phyloP scores from a whole-genome alignment of 92 coral and sea anemone species.

The Diadumene lineata region DNA sequence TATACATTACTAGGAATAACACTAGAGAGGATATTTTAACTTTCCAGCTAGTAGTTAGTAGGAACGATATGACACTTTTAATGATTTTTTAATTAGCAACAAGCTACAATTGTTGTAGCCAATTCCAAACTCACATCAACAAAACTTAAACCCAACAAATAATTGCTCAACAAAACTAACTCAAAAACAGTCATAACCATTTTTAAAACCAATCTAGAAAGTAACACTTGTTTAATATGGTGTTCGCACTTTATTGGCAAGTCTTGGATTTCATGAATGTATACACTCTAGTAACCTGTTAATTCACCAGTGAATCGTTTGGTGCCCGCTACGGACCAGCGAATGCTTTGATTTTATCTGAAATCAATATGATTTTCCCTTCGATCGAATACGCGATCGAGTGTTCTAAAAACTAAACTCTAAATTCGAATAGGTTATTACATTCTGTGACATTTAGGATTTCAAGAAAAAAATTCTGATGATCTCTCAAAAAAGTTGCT shows the following conservation, averaged over 20 bases:
- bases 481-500: too few species aligned
- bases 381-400: not conserved
- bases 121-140: too few species aligned
- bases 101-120: too few species aligned
- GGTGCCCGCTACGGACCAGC: constrained; percentile 20
- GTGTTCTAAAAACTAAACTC: not conserved
- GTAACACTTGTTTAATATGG: not conserved
- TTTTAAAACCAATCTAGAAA: not conserved
- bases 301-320: not conserved
- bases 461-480: too few species aligned
- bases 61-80: too few species aligned
- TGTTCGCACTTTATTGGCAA: not conserved
- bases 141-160: too few species aligned
- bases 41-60: too few species aligned
- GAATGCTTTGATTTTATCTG: not conserved
- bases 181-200: not conserved
- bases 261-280: not conserved
- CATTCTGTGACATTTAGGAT: not conserved
- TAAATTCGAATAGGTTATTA: not conserved
- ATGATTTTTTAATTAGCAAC: too few species aligned
- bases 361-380: not conserved
- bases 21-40: too few species aligned
- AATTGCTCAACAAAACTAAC: not conserved
- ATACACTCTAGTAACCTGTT: not conserved
- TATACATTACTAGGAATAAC: too few species aligned